These are phyloP conservation scores for Macrostomum cliftonense DNA, from an alignment of 2,888 invertebrate genomes.

Conservation along the genomic window DNA sequence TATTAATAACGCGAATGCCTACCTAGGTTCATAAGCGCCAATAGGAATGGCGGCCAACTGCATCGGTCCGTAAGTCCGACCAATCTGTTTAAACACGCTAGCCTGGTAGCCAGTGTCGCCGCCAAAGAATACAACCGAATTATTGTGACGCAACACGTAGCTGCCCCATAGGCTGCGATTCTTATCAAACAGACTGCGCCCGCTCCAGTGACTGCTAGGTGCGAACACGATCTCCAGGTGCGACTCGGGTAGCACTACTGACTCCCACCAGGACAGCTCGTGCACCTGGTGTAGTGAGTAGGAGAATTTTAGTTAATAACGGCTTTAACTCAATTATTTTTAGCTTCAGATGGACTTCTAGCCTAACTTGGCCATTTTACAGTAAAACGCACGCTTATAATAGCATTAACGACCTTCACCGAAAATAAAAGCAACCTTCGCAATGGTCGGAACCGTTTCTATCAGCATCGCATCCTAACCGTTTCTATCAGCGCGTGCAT, in stretches of 20 bases:
- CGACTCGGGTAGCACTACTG: constrained; percentile 8
- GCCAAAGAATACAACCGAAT: constrained; percentile 39
- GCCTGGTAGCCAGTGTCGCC: constrained; percentile 43
- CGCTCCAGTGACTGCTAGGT: constrained; percentile 42
- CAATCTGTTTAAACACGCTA: constrained; percentile 38
- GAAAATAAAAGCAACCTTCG: no score
- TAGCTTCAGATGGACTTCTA: no score
- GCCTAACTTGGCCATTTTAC: no score
- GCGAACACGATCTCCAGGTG: constrained; percentile 11
- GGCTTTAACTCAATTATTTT: no score
- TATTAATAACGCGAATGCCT: not conserved
- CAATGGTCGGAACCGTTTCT: no score
- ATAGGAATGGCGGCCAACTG: constrained; percentile 42
- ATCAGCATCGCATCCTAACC: no score
- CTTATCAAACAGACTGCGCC: constrained; percentile 33
- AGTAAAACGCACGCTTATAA: no score
- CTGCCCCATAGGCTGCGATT: constrained; percentile 42
- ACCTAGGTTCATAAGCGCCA: constrained; percentile 43
- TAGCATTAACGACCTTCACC: no score
- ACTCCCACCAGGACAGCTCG: constrained; percentile 15
- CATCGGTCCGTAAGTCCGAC: constrained; percentile 40
- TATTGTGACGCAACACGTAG: constrained; percentile 39
- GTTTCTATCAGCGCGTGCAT: no score
- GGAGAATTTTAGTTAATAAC: no score
- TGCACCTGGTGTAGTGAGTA: not conserved